Evolutionary conservation across 2,888 invertebrate species (phyloP), one percentile per base, ranked within the genome.

Genomic region (Anticlea derivata): DNA sequence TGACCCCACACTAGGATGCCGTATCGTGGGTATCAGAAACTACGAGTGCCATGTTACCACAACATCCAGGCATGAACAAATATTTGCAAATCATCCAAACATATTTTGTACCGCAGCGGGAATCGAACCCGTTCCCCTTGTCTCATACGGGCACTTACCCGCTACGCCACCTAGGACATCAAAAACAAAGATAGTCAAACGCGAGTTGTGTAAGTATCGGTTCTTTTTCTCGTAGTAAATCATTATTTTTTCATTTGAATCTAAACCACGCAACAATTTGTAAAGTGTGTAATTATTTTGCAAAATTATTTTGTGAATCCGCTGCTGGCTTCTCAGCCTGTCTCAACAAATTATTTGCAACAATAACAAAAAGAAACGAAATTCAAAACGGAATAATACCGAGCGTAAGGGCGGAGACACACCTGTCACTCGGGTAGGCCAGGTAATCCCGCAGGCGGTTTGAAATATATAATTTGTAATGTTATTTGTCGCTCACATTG

Each of bases 401-500:
- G 61, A 50, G 56, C 41, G 61, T 62, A 68, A 61, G 63, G 57
- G 55, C 57, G 55, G 49, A 50, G 66, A 65, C 66, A 52, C 68
- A 70, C 63, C 71, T 69, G 73, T 72, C 73, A 66, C 62, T 60
- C 61, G 48, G 44, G 56, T 57, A 57, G 57, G 46, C 59, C 43
- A 48, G 61, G 46, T 53, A 51, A 55, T 55, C 58, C 61, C 64
- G 27, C 41, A 24, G 48, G 43, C 49, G 47, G 20, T 39, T 47
- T 45, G 22, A 45, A 45, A 45, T 53, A 53, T 53, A 53, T 53
- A 48, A 53, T 53, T 52, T 52, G 59, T 68, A 68, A 78, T 73
- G 75, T 73, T 70, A 78, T 77, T 78, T 78, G 76, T 71, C 69
- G 67, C 70, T 62, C 65, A 66, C 69, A 68, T 68, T 73, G 67